These are phyloP conservation scores for Dasypogon diadema DNA, from an alignment of 2,888 invertebrate genomes.

Conservation along the genomic window DNA sequence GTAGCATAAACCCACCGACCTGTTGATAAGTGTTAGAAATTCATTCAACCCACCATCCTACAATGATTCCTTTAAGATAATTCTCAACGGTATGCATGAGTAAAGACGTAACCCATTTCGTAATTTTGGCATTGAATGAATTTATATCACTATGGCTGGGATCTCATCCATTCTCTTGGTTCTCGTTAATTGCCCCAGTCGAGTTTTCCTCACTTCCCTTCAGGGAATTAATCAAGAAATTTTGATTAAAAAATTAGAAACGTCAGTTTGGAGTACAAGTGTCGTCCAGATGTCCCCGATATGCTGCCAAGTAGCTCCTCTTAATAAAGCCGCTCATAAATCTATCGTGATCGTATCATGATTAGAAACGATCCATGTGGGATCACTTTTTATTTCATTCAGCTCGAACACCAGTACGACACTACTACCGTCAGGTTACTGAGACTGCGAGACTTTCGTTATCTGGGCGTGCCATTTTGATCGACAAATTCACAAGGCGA, in stretches of 20 bases:
- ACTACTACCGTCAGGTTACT: conserved; percentile 17
- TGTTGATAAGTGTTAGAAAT: too few relatives aligned
- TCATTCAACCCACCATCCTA: too few relatives aligned
- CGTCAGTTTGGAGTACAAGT: conserved; percentile 25
- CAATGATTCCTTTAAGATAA: too few relatives aligned
- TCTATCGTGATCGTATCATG: conserved; percentile 37
- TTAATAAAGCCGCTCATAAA: conserved; percentile 16
- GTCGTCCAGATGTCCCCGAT: conserved; percentile 27
- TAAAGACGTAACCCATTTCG: too few relatives aligned
- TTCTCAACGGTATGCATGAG: too few relatives aligned
- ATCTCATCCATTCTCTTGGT: too few relatives aligned
- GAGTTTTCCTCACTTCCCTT: background rate
- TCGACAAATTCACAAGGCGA: conserved; percentile 34
- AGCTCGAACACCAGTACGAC: background rate
- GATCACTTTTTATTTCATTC: background rate
- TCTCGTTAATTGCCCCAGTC: too few relatives aligned
- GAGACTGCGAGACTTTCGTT: conserved; percentile 25
- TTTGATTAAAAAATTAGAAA: conserved; percentile 26
- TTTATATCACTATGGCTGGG: too few relatives aligned
- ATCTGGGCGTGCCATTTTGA: conserved; percentile 48
- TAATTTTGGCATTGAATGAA: too few relatives aligned
- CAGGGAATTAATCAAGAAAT: conserved; percentile 22
- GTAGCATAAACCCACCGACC: too few relatives aligned
- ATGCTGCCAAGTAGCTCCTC: conserved; percentile 1
- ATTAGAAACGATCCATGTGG: conserved; percentile 30